A percentile compares a stretch with the other conserved stretches of the same genome.
These are phyloP conservation scores for Rhimphoctona megacephalus DNA, from an alignment of 2,888 invertebrate species.

Conservation along the genomic window DNA sequence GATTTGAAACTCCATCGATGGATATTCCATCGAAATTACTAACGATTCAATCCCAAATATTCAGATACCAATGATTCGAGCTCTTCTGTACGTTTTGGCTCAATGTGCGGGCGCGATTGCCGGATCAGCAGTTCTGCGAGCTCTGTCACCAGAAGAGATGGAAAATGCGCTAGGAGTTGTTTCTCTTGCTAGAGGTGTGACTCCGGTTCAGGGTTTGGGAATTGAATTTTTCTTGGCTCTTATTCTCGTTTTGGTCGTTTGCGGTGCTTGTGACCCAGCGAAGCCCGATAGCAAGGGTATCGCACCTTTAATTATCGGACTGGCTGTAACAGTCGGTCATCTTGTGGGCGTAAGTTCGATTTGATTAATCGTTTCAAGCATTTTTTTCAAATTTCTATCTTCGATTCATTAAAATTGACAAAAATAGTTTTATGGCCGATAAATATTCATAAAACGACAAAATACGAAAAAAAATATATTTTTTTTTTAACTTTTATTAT, in stretches of 20 bases:
- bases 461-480: background rate
- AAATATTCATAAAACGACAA: background rate
- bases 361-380: background rate
- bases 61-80: slow-evolving; percentile 89
- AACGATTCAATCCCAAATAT: background rate
- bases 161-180: slow-evolving; percentile 90
- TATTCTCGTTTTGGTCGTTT: slow-evolving; percentile 95
- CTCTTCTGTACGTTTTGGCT: slow-evolving; percentile 91
- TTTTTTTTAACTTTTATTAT: background rate
- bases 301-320: slow-evolving; percentile 94
- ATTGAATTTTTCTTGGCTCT: slow-evolving; percentile 96
- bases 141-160: slow-evolving; percentile 88
- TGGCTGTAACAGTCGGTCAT: slow-evolving; percentile 94
- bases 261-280: slow-evolving; percentile 93
- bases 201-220: slow-evolving; percentile 93
- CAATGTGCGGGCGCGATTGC: slow-evolving; percentile 94
- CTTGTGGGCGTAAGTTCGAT: slow-evolving; percentile 90
- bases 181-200: slow-evolving; percentile 87
- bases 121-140: slow-evolving; percentile 91
- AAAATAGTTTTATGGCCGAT: background rate
- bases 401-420: background rate
- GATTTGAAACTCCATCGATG: no score
- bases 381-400: no score
- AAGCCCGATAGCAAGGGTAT: slow-evolving; percentile 92
- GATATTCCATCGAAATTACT: no score